phyloP scores from a whole-genome alignment of 2,113 vertebrate genomes.

The Ariopsis seemanni region DNA sequence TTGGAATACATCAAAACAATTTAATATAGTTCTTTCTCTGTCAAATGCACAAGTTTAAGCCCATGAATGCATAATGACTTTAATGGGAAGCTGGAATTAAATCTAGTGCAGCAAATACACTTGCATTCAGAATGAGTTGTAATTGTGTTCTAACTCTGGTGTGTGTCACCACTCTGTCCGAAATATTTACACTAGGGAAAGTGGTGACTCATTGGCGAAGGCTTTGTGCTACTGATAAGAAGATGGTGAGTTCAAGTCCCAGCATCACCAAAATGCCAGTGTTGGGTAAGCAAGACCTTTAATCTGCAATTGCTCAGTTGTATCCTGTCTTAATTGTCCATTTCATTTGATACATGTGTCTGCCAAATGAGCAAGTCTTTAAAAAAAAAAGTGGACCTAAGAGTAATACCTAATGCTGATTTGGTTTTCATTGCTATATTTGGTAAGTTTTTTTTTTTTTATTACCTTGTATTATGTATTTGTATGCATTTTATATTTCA shows the following conservation, averaged over 20 bases:
- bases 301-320: not conserved
- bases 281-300: not conserved
- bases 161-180: constrained; percentile 1
- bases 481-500: too few relatives aligned
- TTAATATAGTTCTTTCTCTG: constrained; percentile 23
- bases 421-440: too few relatives aligned
- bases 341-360: too few relatives aligned
- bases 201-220: too few relatives aligned
- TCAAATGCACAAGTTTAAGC: constrained; percentile 17
- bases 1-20: constrained; percentile 31
- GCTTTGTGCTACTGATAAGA: not conserved
- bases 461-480: too few relatives aligned
- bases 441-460: too few relatives aligned
- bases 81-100: constrained; percentile 41
- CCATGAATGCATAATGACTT: constrained; percentile 28
- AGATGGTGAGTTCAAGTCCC: not conserved
- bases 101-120: constrained; percentile 34
- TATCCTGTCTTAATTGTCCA: not conserved
- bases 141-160: constrained; percentile 19
- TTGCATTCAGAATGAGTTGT: constrained; percentile 21
- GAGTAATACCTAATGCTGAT: too few relatives aligned
- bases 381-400: too few relatives aligned
- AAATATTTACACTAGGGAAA: not conserved
- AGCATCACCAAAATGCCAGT: not conserved
- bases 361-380: too few relatives aligned